phyloP scores from a whole-genome alignment of 2,113 vertebrate genomes.

The Pelecanoides urinatrix region DNA sequence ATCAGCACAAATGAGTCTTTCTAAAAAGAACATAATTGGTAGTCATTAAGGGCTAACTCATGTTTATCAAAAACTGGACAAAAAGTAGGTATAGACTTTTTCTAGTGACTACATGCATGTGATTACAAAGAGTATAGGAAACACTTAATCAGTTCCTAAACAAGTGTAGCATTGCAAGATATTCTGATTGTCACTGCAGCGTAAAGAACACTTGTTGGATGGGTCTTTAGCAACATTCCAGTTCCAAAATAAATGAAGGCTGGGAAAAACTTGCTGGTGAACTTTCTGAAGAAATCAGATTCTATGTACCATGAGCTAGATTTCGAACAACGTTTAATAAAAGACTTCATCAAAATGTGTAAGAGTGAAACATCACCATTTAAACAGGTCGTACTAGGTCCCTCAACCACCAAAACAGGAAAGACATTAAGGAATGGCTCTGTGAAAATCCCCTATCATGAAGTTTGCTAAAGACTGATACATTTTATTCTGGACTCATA shows the following conservation, averaged over 20 bases:
- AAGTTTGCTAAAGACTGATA: neutral
- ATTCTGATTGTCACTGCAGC: neutral
- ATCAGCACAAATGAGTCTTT: neutral
- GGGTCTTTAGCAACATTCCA: neutral
- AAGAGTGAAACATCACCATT: neutral
- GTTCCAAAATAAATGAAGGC: neutral
- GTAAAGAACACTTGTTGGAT: neutral
- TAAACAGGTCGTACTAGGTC: neutral
- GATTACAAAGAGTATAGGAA: neutral
- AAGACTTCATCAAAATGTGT: neutral
- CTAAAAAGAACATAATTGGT: neutral
- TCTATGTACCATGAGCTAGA: neutral
- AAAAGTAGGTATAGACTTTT: neutral
- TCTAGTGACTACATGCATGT: neutral
- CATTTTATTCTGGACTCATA: neutral
- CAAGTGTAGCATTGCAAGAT: neutral
- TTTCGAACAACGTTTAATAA: neutral
- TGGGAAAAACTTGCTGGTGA: neutral
- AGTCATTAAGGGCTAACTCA: neutral
- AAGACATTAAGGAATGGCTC: neutral
- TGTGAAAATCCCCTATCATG: neutral
- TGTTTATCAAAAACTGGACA: neutral
- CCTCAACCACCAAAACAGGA: neutral
- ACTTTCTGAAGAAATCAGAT: neutral
- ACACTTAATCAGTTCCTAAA: neutral